Evolutionary conservation across 1,140 invertebrate genomes (phyloP).

Genomic region (Nasonia vitripennis): DNA sequence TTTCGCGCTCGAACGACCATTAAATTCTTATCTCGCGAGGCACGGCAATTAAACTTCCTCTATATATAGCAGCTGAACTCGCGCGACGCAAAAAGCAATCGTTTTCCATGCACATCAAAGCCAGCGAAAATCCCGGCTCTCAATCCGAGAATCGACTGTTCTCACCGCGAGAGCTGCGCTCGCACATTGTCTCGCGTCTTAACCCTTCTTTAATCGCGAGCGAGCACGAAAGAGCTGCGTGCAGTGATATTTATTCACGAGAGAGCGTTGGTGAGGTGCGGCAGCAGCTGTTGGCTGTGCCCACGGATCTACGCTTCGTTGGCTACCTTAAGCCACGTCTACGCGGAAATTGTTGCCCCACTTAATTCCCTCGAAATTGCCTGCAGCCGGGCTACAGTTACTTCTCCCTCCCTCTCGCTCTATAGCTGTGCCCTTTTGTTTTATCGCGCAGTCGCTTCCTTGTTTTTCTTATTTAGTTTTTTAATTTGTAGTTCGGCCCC

Average conservation of each 20-base stretch:
- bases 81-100: no score
- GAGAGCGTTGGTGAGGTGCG: slow-evolving; percentile 20
- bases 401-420: not conserved
- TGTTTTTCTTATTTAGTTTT: slow-evolving; percentile 33
- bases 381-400: slow-evolving; percentile 1
- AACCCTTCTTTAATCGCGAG: slow-evolving; percentile 24
- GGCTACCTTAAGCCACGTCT: slow-evolving; percentile 60
- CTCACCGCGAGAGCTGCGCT: not conserved
- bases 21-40: not conserved
- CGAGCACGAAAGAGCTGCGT: slow-evolving; percentile 21
- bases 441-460: slow-evolving; percentile 16
- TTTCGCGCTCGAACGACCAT: not conserved
- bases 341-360: slow-evolving; percentile 59
- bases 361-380: slow-evolving; percentile 57
- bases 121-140: not conserved
- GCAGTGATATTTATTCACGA: slow-evolving; percentile 50
- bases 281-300: slow-evolving; percentile 56
- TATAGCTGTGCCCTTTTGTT: slow-evolving; percentile 31
- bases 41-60: no score
- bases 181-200: not conserved
- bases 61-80: not conserved
- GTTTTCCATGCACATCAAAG: not conserved
- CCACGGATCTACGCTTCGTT: slow-evolving; percentile 65
- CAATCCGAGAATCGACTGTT: slow-evolving; percentile 14
- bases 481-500: slow-evolving; percentile 21